These are phyloP conservation scores for Torymus tubicola DNA, from an alignment of 2,888 invertebrate genomes.

Conservation along the genomic window DNA sequence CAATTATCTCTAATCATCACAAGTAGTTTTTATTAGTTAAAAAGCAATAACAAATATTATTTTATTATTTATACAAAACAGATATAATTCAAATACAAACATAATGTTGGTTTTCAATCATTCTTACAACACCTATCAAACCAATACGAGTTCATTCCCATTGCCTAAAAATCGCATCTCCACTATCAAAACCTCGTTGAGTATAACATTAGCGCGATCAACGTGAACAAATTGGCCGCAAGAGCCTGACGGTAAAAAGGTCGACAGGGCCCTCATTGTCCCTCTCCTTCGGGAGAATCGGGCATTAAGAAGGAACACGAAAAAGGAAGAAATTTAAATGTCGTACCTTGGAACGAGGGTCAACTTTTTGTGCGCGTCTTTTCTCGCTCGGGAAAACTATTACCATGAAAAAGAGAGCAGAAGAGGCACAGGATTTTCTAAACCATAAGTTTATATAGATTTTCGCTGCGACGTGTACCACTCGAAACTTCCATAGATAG, in stretches of 20 bases:
- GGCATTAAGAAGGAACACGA: background rate
- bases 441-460: conserved; percentile 10
- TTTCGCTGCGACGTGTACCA: too few relatives aligned
- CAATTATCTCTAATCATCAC: too few relatives aligned
- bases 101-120: too few relatives aligned
- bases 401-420: background rate
- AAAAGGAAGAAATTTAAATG: conserved; percentile 18
- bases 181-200: background rate
- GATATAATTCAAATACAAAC: too few relatives aligned
- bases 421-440: background rate
- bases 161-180: too few relatives aligned
- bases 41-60: too few relatives aligned
- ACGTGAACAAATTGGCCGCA: background rate
- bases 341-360: conserved; percentile 3
- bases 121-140: too few relatives aligned
- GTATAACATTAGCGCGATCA: background rate
- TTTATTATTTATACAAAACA: too few relatives aligned
- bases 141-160: too few relatives aligned
- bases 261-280: background rate
- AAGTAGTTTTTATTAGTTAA: too few relatives aligned
- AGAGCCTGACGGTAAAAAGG: background rate
- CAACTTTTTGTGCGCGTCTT: background rate
- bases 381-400: background rate
- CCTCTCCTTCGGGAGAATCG: background rate
- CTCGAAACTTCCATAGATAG: too few relatives aligned